Conservation (phyloP, 1,140 invertebrate genomes). For the Drosophila obscura region DNA sequence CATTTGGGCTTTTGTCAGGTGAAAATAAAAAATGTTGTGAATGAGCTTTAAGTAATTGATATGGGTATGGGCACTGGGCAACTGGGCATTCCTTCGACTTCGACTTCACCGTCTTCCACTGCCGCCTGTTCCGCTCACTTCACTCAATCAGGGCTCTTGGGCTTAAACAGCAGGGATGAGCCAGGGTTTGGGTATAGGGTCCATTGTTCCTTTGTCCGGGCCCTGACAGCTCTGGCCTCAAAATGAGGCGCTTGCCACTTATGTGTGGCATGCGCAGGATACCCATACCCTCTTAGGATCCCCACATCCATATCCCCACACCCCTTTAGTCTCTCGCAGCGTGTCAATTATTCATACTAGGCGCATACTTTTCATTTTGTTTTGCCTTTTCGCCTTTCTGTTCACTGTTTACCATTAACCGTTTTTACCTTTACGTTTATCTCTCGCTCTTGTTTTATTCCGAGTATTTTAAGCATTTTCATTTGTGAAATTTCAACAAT, state of each 20-base stretch:
- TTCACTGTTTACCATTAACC: conserved; percentile 8
- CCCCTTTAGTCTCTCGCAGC: conserved; percentile 9
- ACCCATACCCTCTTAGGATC: conserved; percentile 18
- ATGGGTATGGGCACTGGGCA: conserved; percentile 64
- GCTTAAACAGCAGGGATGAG: conserved; percentile 48
- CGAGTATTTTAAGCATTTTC: conserved; percentile 57
- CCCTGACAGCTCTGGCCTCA: conserved; percentile 74
- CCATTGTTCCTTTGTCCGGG: conserved; percentile 78
- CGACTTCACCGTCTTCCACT: conserved; percentile 3
- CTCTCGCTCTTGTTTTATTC: conserved; percentile 14
- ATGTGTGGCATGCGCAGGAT: conserved; percentile 67
- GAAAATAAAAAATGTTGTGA: conserved; percentile 83
- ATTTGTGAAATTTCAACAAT: conserved; percentile 51
- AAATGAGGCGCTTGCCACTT: conserved; percentile 80
- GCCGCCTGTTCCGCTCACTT: conserved; percentile 33
- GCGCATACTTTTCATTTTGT: conserved; percentile 53
- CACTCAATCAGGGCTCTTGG: conserved; percentile 65
- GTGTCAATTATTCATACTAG: conserved; percentile 79
- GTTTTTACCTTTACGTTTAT: too few species aligned
- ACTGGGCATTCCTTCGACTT: conserved; percentile 12
- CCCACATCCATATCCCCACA: background rate
- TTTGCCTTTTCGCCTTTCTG: conserved; percentile 32
- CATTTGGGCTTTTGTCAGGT: conserved; percentile 83
- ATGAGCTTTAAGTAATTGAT: conserved; percentile 84
- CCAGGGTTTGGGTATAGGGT: conserved; percentile 54